Conservation (phyloP, 2,113 vertebrate species). For the Pseudopodoces humilis region DNA sequence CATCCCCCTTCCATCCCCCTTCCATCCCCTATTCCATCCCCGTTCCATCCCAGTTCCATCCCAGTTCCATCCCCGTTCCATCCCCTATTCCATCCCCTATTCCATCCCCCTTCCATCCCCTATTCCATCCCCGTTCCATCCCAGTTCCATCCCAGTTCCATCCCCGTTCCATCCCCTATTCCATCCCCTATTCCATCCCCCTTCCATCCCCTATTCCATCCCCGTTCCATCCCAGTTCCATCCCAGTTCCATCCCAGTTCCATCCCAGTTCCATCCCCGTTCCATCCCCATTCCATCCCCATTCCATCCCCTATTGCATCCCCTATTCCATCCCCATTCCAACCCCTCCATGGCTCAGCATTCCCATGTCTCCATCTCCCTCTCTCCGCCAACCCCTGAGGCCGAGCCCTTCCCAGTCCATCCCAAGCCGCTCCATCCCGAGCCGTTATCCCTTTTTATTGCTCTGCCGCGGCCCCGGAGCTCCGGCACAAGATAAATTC, state of each 20-base stretch:
- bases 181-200: too few species aligned
- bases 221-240: too few species aligned
- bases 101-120: too few species aligned
- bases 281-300: neutral
- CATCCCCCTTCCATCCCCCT: too few species aligned
- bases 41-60: too few species aligned
- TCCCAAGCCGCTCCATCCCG: neutral
- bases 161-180: neutral
- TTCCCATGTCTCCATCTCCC: fast-evolving
- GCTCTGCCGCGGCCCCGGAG: slow-evolving; percentile 55
- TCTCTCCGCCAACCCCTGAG: neutral
- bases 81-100: neutral
- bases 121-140: neutral
- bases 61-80: too few species aligned
- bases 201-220: too few species aligned
- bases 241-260: neutral
- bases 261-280: too few species aligned
- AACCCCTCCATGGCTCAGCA: fast-evolving
- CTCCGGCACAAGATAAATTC: slow-evolving; percentile 72
- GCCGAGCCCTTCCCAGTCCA: neutral
- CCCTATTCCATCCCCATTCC: neutral
- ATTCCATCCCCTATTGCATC: too few species aligned
- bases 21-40: too few species aligned
- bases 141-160: neutral
- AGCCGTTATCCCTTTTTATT: slow-evolving; percentile 69